Percentiles rank a stretch among this genome's conserved stretches.
Evolutionary conservation across 2,888 invertebrate genomes (phyloP).

Genomic region (Azorinus chamasolen): DNA sequence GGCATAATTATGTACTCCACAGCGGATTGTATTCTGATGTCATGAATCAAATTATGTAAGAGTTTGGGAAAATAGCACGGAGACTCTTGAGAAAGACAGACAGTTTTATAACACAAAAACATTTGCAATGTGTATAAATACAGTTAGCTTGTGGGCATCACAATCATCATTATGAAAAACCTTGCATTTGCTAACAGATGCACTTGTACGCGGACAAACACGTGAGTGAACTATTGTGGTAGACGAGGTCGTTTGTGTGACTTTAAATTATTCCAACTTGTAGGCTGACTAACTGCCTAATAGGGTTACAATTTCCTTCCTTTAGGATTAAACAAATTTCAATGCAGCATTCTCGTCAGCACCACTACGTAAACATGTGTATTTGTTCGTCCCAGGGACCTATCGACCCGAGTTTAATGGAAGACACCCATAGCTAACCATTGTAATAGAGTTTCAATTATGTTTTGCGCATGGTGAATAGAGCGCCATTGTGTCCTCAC

Average conservation of each 20-base stretch:
- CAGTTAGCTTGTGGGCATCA: too few species aligned
- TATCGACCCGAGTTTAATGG: constrained; percentile 52
- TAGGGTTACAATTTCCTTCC: constrained; percentile 30
- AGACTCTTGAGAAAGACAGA: too few species aligned
- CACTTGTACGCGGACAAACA: too few species aligned
- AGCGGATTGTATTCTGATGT: too few species aligned
- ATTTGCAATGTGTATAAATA: too few species aligned
- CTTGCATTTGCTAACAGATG: too few species aligned
- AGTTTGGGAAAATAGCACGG: too few species aligned
- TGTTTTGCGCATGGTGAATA: constrained; percentile 43
- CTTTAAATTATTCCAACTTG: constrained; percentile 5
- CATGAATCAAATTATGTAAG: too few species aligned
- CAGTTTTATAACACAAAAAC: too few species aligned
- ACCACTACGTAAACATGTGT: constrained; percentile 27
- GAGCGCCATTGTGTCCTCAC: constrained; percentile 44
- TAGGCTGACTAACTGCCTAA: constrained; percentile 18
- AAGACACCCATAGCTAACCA: constrained; percentile 45
- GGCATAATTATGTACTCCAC: too few species aligned
- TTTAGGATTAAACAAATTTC: constrained; percentile 24
- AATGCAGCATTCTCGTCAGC: constrained; percentile 40
- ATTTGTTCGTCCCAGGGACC: constrained; percentile 23
- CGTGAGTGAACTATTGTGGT: too few species aligned
- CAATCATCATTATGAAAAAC: too few species aligned
- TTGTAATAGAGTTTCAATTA: constrained; percentile 69
- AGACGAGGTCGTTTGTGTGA: not conserved